Evolutionary conservation across 2,113 vertebrate species (phyloP).

Genomic region (Leucoraja erinaceus): DNA sequence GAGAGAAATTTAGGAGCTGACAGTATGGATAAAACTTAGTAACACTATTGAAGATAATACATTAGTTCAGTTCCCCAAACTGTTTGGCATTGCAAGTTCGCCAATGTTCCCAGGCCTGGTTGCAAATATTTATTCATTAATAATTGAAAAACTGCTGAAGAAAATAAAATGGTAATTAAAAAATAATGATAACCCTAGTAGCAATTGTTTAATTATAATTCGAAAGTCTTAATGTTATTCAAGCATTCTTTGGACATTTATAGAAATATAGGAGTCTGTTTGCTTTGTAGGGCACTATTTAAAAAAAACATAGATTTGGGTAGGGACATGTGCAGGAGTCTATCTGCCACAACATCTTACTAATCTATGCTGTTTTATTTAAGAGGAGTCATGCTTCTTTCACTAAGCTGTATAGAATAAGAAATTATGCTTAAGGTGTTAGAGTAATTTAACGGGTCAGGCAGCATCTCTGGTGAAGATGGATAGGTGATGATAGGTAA

Average conservation of each 20-base stretch:
- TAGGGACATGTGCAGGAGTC: background rate
- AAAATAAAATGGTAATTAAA: background rate
- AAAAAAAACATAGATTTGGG: background rate
- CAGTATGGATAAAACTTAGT: background rate
- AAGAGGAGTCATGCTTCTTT: background rate
- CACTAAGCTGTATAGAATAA: background rate
- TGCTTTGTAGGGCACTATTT: background rate
- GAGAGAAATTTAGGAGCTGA: background rate
- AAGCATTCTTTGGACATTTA: background rate
- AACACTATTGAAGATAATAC: background rate
- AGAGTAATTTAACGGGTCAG: no score
- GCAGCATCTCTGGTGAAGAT: no score
- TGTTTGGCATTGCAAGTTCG: background rate
- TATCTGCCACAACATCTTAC: background rate
- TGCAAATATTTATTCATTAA: background rate
- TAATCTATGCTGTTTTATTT: background rate
- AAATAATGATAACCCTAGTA: background rate
- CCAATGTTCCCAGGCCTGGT: background rate
- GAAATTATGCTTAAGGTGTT: background rate
- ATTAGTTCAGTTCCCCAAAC: background rate
- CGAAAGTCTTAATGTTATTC: background rate
- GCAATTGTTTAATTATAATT: background rate
- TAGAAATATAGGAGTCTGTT: background rate
- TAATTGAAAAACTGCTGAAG: background rate
- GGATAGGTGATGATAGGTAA: no score